phyloP scores from a whole-genome alignment of 64 coral and sea anemone genomes.

The Trachythela sp. region DNA sequence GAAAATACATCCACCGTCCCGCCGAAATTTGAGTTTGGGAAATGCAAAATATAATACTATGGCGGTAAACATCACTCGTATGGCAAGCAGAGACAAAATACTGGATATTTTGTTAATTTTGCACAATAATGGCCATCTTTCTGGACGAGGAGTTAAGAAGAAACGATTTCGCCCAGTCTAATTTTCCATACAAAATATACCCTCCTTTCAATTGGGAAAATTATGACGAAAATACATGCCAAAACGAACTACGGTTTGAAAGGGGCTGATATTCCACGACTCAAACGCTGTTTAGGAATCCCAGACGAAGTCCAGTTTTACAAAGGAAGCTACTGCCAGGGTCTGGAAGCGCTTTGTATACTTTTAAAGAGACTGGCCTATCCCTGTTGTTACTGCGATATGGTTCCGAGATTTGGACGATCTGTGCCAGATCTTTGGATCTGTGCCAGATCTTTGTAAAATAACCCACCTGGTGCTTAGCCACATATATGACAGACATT shows the following conservation, averaged over 20 bases:
- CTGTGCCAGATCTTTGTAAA: too few species aligned
- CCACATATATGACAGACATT: background rate
- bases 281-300: conserved; percentile 8
- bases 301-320: conserved; percentile 43
- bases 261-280: background rate
- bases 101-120: background rate
- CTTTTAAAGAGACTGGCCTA: conserved; percentile 27
- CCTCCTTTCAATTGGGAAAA: background rate
- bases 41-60: background rate
- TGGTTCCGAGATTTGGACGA: background rate
- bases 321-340: conserved; percentile 30
- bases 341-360: conserved; percentile 37
- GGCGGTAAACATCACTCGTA: background rate
- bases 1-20: background rate
- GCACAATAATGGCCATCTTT: background rate
- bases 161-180: background rate
- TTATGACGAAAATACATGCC: background rate
- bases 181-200: background rate
- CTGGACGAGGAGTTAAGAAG: background rate
- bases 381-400: background rate
- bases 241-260: background rate
- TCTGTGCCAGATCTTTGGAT: background rate
- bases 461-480: background rate
- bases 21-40: background rate
- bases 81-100: background rate